phyloP scores from a whole-genome alignment of 1,140 invertebrate species.

The Ephestia elutella region DNA sequence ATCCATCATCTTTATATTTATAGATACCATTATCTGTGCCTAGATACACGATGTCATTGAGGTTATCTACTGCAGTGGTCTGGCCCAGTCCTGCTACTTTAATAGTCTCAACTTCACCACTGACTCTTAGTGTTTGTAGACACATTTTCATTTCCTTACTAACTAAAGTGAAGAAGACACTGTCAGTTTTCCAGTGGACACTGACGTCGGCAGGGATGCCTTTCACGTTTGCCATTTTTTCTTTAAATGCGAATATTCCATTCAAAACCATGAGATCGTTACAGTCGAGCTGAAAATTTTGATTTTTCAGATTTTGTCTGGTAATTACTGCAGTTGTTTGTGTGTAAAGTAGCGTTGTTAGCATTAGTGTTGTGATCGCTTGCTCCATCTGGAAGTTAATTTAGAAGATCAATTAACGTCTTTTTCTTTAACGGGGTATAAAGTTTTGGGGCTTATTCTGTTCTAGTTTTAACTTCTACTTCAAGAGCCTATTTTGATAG shows the following conservation, averaged over 20 bases:
- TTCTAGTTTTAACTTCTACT: no score
- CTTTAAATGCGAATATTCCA: slow-evolving; percentile 46
- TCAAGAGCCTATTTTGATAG: no score
- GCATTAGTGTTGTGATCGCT: background rate
- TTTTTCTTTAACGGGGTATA: no score
- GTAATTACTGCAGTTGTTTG: slow-evolving; percentile 40
- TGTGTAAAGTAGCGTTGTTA: slow-evolving; percentile 20
- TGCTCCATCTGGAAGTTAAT: slow-evolving; percentile 45
- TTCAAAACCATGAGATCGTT: slow-evolving; percentile 44
- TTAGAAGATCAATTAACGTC: background rate
- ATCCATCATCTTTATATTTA: slow-evolving; percentile 60
- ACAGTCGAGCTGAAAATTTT: slow-evolving; percentile 39
- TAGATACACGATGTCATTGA: slow-evolving; percentile 62
- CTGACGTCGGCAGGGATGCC: slow-evolving; percentile 62
- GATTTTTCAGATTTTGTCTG: slow-evolving; percentile 32
- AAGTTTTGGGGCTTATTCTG: no score
- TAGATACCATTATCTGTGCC: slow-evolving; percentile 66
- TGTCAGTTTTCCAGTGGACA: slow-evolving; percentile 59
- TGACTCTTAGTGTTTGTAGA: slow-evolving; percentile 45
- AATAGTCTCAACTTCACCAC: slow-evolving; percentile 44
- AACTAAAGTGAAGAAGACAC: slow-evolving; percentile 57
- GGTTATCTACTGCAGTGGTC: slow-evolving; percentile 59
- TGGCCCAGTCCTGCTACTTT: slow-evolving; percentile 57
- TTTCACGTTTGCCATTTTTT: slow-evolving; percentile 36
- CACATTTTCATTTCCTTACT: slow-evolving; percentile 64